phyloP scores from a whole-genome alignment of 2,113 vertebrate species.

The Eulacestoma nigropectus region DNA sequence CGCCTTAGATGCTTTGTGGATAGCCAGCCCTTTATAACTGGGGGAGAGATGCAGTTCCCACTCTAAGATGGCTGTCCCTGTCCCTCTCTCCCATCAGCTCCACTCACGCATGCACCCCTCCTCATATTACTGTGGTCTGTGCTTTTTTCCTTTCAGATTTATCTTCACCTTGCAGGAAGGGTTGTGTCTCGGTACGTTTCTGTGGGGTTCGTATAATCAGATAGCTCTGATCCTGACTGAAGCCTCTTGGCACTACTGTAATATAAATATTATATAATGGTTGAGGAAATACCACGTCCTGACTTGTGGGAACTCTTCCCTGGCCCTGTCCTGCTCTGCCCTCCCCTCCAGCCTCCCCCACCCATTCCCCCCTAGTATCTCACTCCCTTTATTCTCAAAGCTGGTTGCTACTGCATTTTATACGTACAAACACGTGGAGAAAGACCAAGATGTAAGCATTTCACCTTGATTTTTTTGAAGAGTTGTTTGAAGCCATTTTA shows the following conservation, averaged over 20 bases:
- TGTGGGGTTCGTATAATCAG: not conserved
- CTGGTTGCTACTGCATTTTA: not conserved
- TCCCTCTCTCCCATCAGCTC: not conserved
- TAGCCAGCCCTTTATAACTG: not conserved
- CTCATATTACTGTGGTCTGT: not conserved
- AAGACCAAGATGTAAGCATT: not conserved
- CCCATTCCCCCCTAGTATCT: fast-evolving
- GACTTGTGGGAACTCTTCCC: not conserved
- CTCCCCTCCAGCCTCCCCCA: not conserved
- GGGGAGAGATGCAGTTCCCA: not conserved
- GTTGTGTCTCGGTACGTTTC: not conserved
- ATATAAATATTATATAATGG: not conserved
- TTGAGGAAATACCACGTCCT: not conserved
- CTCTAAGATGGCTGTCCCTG: not conserved
- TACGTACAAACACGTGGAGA: not conserved
- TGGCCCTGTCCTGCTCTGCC: not conserved
- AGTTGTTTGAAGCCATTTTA: not conserved
- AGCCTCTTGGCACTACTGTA: not conserved
- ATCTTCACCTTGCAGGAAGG: not conserved
- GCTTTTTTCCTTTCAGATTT: not conserved
- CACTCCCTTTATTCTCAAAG: not conserved
- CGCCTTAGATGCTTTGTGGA: not conserved
- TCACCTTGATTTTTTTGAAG: not conserved
- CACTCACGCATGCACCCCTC: not conserved
- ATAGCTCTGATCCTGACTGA: not conserved